These are phyloP conservation scores for Amiota communis DNA, from an alignment of 2,888 invertebrate genomes.

Conservation along the genomic window DNA sequence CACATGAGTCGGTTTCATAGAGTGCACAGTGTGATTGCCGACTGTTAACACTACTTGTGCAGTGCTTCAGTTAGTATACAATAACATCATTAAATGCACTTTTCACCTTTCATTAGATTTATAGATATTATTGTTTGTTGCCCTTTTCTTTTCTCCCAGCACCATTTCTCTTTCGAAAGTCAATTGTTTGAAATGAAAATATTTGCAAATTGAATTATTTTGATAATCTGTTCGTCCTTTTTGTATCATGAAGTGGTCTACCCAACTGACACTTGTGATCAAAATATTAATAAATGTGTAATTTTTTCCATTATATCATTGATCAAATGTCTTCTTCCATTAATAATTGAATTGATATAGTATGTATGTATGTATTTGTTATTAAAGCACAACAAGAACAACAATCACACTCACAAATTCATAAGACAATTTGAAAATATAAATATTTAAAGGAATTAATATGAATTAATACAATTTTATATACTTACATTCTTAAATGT, in stretches of 20 bases:
- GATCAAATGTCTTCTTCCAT: slow-evolving; percentile 9
- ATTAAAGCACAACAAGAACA: not conserved
- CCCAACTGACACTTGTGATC: too few relatives aligned
- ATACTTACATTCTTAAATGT: slow-evolving; percentile 8
- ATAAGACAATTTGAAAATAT: not conserved
- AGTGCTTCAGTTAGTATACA: not conserved
- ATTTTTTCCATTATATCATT: not conserved
- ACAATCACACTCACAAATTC: not conserved
- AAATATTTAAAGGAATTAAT: slow-evolving; percentile 22
- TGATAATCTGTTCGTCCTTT: too few relatives aligned
- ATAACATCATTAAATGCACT: not conserved
- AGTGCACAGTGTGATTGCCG: too few relatives aligned
- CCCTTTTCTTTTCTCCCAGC: not conserved
- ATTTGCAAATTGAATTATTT: slow-evolving; percentile 5
- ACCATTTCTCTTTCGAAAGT: not conserved
- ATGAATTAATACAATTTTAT: not conserved
- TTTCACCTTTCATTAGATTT: not conserved
- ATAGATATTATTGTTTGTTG: not conserved
- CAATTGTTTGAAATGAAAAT: slow-evolving; percentile 30
- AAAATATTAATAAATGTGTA: not conserved
- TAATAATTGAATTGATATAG: not conserved
- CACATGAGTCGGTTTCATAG: too few relatives aligned
- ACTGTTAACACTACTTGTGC: too few relatives aligned
- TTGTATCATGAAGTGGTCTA: not conserved
- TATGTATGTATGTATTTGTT: not conserved